These are phyloP conservation scores for Melinaea marsaeus DNA, from an alignment of 2,888 invertebrate species.

Conservation along the genomic window DNA sequence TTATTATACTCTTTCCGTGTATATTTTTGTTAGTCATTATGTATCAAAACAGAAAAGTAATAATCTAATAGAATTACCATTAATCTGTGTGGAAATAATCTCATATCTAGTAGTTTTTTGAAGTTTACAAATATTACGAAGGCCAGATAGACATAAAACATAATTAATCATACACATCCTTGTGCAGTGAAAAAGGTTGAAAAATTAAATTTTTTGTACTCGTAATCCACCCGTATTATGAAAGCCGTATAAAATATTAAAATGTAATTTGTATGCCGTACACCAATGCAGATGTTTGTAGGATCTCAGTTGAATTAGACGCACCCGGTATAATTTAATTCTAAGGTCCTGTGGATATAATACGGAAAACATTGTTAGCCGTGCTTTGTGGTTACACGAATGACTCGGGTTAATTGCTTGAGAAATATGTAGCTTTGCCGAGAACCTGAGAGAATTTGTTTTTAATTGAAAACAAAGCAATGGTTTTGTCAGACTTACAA, in stretches of 20 bases:
- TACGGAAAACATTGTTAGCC: constrained; percentile 6
- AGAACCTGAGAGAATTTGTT: constrained; percentile 8
- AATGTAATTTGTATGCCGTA: constrained; percentile 31
- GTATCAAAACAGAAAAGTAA: too few relatives aligned
- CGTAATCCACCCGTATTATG: constrained; percentile 25
- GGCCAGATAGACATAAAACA: neutral
- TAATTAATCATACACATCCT: neutral
- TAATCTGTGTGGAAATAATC: too few relatives aligned
- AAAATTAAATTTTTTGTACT: constrained; percentile 24
- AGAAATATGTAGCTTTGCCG: constrained; percentile 6
- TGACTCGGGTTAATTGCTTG: constrained; percentile 8
- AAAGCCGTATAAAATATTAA: constrained; percentile 28
- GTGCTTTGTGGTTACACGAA: constrained; percentile 12
- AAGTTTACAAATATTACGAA: too few relatives aligned
- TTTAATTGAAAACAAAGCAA: constrained; percentile 4
- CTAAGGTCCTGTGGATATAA: constrained; percentile 14
- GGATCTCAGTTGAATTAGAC: constrained; percentile 24
- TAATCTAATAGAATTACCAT: too few relatives aligned
- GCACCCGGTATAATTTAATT: constrained; percentile 16
- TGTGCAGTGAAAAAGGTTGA: neutral
- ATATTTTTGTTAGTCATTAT: too few relatives aligned
- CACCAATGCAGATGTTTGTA: constrained; percentile 20
- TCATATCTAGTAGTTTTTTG: too few relatives aligned
- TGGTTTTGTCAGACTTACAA: neutral
- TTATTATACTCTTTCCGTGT: too few relatives aligned